Conservation (phyloP, 2,113 vertebrate genomes). For the Platichthys flesus region DNA sequence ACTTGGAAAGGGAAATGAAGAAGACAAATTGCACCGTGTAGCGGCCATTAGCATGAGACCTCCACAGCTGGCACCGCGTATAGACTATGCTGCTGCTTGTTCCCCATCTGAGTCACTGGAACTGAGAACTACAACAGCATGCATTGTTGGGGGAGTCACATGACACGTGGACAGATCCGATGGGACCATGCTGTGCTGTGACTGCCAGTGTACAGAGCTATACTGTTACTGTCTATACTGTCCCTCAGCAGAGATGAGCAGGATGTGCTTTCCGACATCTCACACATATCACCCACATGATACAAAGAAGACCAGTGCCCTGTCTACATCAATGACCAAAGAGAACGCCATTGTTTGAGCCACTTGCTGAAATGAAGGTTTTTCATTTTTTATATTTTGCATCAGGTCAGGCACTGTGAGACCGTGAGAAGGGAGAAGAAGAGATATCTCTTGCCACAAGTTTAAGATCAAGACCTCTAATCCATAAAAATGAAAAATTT, state of each 20-base stretch:
- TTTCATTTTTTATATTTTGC: neutral
- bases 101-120: slow-evolving; percentile 11
- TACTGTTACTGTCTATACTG: slow-evolving; percentile 18
- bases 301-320: slow-evolving; percentile 43
- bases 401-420: no score
- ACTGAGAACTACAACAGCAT: slow-evolving; percentile 49
- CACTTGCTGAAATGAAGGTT: neutral
- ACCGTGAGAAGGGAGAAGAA: no score
- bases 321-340: neutral
- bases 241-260: slow-evolving; percentile 19
- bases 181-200: slow-evolving; percentile 19
- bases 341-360: neutral
- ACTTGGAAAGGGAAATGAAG: neutral
- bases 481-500: no score
- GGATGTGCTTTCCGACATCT: slow-evolving; percentile 34
- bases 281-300: neutral
- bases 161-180: slow-evolving; percentile 40
- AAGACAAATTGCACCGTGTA: neutral
- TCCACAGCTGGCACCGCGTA: slow-evolving; percentile 11
- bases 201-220: slow-evolving; percentile 31
- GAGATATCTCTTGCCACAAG: no score
- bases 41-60: slow-evolving; percentile 7
- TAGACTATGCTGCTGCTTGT: slow-evolving; percentile 7
- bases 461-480: no score
- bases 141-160: slow-evolving; percentile 52